phyloP scores from a whole-genome alignment of 2,113 vertebrate species.

The Pseudorasbora parva region DNA sequence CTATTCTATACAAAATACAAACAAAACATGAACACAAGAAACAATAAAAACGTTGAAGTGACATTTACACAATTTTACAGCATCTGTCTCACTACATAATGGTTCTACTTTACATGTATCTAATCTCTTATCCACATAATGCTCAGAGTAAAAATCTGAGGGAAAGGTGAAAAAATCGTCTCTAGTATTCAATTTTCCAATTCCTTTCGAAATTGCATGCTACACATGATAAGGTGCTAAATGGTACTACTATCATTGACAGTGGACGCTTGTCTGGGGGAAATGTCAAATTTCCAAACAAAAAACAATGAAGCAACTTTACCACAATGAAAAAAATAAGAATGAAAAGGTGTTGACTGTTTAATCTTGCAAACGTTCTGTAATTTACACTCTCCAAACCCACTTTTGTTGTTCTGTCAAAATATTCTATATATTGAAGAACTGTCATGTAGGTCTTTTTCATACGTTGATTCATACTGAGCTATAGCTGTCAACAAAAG shows the following conservation, averaged over 20 bases:
- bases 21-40: constrained; percentile 59
- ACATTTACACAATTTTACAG: constrained; percentile 86
- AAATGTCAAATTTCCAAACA: not conserved
- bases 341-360: not conserved
- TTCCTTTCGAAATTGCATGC: constrained; percentile 66
- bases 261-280: not conserved
- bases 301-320: not conserved
- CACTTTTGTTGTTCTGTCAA: not conserved
- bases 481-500: not conserved
- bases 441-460: not conserved
- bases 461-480: not conserved
- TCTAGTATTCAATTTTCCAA: constrained; percentile 59
- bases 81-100: constrained; percentile 73
- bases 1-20: constrained; percentile 80
- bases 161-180: constrained; percentile 55
- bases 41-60: constrained; percentile 69
- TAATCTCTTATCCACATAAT: constrained; percentile 61
- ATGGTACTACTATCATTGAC: constrained; percentile 54
- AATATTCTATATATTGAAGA: not conserved
- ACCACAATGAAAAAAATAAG: not conserved
- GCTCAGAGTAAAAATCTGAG: constrained; percentile 63
- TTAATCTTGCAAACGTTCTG: not conserved
- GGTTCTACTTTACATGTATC: constrained; percentile 73
- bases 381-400: not conserved
- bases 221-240: constrained; percentile 79